Percentiles rank a stretch among this genome's conserved stretches.
phyloP scores from a whole-genome alignment of 2,797 vertebrate genomes.

The Propithecus perrieri region DNA sequence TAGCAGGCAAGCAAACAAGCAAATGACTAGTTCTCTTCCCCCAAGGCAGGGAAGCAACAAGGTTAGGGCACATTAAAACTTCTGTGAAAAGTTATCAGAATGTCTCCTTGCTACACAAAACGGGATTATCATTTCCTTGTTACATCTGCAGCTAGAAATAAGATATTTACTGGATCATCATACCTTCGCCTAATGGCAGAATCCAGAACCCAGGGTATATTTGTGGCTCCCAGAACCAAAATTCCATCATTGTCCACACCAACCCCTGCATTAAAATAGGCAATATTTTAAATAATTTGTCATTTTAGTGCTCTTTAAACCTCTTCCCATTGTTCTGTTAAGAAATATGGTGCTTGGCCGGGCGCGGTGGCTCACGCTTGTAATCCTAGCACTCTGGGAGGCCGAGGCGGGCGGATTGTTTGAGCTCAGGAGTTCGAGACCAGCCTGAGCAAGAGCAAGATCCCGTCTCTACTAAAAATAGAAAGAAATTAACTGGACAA shows the following conservation, averaged over 20 bases:
- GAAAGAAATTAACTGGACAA: too few relatives aligned
- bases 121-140: background rate
- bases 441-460: too few relatives aligned
- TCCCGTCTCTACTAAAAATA: too few relatives aligned
- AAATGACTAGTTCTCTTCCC: background rate
- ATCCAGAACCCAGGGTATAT: slow-evolving; percentile 99
- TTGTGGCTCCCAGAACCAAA: slow-evolving; percentile 98
- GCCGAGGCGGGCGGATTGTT: too few relatives aligned
- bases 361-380: too few relatives aligned
- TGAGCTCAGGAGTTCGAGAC: too few relatives aligned
- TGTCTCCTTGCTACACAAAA: background rate
- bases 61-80: background rate
- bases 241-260: slow-evolving; percentile 98
- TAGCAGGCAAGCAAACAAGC: background rate
- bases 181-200: slow-evolving; percentile 99
- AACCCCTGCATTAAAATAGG: slow-evolving; percentile 89
- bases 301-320: background rate
- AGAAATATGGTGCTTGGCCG: background rate
- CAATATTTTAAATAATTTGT: slow-evolving; percentile 54
- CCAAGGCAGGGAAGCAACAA: background rate
- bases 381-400: too few relatives aligned
- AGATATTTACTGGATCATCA: background rate
- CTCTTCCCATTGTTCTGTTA: background rate
- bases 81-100: background rate
- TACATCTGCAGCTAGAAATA: background rate